Percentiles rank a stretch among this genome's conserved stretches.
phyloP scores from a whole-genome alignment of 2,797 vertebrate species.

The Todus mexicanus region DNA sequence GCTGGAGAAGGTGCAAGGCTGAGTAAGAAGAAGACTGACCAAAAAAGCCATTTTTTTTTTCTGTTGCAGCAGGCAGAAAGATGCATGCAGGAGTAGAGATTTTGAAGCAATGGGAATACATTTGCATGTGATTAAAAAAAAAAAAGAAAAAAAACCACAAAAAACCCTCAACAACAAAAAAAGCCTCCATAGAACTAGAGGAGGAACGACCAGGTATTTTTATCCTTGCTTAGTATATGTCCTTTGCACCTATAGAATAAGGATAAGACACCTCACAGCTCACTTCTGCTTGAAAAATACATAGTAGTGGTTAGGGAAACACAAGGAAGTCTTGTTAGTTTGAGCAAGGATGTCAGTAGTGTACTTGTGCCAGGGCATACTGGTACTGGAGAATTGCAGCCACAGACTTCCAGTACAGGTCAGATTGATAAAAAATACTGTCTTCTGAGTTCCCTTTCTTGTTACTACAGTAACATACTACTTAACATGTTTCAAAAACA shows the following conservation, averaged over 20 bases:
- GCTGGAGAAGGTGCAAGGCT: neutral
- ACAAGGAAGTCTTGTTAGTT: neutral
- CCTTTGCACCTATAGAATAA: accelerated
- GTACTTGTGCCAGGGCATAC: neutral
- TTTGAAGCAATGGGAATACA: neutral
- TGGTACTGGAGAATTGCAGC: neutral
- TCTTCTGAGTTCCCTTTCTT: neutral
- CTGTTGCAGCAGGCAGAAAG: neutral
- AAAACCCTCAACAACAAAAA: neutral
- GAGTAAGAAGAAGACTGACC: neutral
- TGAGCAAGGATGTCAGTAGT: neutral
- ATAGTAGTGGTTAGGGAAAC: neutral
- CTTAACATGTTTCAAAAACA: neutral
- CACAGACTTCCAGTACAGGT: neutral
- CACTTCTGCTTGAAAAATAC: neutral
- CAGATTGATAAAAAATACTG: neutral
- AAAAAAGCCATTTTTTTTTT: neutral
- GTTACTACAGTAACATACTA: neutral
- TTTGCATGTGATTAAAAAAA: neutral
- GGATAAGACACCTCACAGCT: neutral
- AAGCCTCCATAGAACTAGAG: neutral
- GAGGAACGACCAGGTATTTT: neutral
- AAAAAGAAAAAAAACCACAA: neutral
- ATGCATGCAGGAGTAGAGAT: neutral
- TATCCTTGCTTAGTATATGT: neutral